Percentiles rank a stretch among this genome's conserved stretches.
Conservation (phyloP, 37 sponge, comb jelly and placozoan species). For the Tethya wilhelma region DNA sequence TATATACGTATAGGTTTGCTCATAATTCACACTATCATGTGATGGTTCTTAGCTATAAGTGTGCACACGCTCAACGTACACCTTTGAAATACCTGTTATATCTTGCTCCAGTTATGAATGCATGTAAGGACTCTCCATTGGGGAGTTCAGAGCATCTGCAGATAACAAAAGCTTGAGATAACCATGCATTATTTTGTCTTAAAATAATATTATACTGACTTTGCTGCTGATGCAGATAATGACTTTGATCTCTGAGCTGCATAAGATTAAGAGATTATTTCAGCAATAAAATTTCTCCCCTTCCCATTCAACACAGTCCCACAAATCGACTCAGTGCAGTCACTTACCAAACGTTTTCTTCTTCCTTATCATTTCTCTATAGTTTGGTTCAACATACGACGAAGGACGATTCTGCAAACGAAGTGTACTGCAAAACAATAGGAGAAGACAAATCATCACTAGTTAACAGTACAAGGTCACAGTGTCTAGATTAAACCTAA, state of each 20-base stretch:
- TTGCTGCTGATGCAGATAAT: background rate
- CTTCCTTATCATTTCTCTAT: slow-evolving; percentile 8
- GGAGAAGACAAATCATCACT: too few relatives aligned
- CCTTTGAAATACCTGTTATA: slow-evolving; percentile 67
- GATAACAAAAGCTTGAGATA: too few relatives aligned
- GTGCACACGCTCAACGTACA: too few relatives aligned
- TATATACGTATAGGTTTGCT: background rate
- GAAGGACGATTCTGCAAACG: background rate
- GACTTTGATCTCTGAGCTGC: slow-evolving; percentile 8
- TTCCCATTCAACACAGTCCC: background rate
- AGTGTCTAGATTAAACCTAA: too few relatives aligned
- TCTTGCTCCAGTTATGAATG: slow-evolving; percentile 55
- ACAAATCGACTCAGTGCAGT: background rate
- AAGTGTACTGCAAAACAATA: slow-evolving; percentile 19
- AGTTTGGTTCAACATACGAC: slow-evolving; percentile 9
- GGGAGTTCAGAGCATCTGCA: background rate
- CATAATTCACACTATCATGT: slow-evolving; percentile 5
- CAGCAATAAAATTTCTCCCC: background rate
- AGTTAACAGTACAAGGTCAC: too few relatives aligned
- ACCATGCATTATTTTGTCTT: background rate
- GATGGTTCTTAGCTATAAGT: background rate
- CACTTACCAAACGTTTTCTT: slow-evolving; percentile 38
- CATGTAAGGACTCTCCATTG: slow-evolving; percentile 39
- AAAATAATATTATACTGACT: slow-evolving; percentile 1
- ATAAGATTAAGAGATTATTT: background rate